phyloP scores from a whole-genome alignment of 2,113 vertebrate species.

The Menura novaehollandiae region DNA sequence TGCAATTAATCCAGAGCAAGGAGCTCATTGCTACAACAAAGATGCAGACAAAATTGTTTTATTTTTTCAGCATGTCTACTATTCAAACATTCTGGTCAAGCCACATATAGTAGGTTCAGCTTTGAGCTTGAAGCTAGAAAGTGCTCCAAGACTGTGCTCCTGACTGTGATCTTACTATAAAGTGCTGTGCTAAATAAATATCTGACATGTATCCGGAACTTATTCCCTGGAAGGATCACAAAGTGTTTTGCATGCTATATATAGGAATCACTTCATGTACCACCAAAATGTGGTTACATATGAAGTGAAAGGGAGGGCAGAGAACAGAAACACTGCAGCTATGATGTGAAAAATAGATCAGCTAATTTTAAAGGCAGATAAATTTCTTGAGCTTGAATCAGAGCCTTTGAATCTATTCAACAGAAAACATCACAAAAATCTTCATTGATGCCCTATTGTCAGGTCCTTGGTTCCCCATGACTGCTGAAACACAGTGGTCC shows the following conservation, averaged over 20 bases:
- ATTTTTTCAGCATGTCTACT: background rate
- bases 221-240: slow-evolving; percentile 25
- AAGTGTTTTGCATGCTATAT: slow-evolving; percentile 32
- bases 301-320: slow-evolving; percentile 10
- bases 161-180: background rate
- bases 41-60: background rate
- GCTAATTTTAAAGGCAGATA: slow-evolving; percentile 23
- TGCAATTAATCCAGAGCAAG: background rate
- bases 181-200: slow-evolving; percentile 3
- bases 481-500: background rate
- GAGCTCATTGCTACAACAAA: background rate
- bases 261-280: slow-evolving; percentile 50
- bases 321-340: background rate
- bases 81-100: background rate
- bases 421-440: background rate
- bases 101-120: background rate
- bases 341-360: slow-evolving; percentile 16
- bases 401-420: background rate
- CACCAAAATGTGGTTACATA: background rate
- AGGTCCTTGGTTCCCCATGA: background rate
- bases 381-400: background rate
- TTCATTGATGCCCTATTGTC: background rate
- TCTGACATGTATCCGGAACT: background rate
- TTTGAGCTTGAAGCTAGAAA: slow-evolving; percentile 5
- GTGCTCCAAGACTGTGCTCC: background rate